Evolutionary conservation across 1,140 invertebrate species (phyloP), one percentile per base, ranked within the genome.

Genomic region (Chironomus striatipennis): DNA sequence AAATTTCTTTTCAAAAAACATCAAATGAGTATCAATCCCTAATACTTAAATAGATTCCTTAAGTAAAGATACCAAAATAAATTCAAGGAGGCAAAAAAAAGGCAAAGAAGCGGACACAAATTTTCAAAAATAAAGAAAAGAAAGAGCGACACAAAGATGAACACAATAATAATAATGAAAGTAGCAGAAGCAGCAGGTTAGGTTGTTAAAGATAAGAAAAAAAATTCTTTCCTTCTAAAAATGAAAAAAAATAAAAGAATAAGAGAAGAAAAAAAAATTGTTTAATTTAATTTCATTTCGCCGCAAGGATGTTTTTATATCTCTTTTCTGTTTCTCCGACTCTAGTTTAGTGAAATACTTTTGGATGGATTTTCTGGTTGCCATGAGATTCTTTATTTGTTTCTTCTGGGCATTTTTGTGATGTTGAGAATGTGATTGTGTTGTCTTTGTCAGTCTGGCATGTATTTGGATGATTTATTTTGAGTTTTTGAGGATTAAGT

Each of bases 161-260:
- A n/a, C n/a, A n/a, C 12, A n/a, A 57, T n/a, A 57, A 15, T 10
- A 15, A 57, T 12, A 10, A 57, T n/a, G 47, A 5, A 57, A 57
- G 47, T 5, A 57, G 47, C 47, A 57, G 47, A n/a, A 57, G 47
- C 47, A 57, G 47, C 47, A 57, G 47, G 47, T 57, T 57, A 57
- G 47, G 47, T 57, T 57, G 47, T 57, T 57, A 57, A n/a, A 57
- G 47, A 57, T 57, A 57, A 57, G 47, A 57, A 57, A 57, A 57
- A 57, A 34, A 34, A 34, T 57, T n/a, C n/a, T 15, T 15, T 57
- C 47, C 47, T n/a, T n/a, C n/a, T n/a, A n/a, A n/a, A n/a, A n/a
- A n/a, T n/a, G n/a, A n/a, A n/a, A n/a, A n/a, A n/a, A n/a, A n/a
- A n/a, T n/a, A n/a, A 57, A n/a, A n/a, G 47, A 57, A 57, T 15